Conservation (phyloP, 2,113 vertebrate genomes). For the Rhadina sibilatrix region DNA sequence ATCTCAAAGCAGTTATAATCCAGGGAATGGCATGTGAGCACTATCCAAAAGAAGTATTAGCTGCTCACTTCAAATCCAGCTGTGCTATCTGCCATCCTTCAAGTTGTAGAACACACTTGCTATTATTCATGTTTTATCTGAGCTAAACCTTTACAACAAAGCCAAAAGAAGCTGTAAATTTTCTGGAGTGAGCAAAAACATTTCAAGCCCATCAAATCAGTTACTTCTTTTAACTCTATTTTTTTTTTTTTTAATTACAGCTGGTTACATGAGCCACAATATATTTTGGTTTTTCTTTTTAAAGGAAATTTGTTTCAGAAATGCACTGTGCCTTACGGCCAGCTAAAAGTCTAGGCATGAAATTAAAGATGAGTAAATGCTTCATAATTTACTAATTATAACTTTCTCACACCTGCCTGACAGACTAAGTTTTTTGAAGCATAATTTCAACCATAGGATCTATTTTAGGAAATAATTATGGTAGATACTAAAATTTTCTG, state of each 20-base stretch:
- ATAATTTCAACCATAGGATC: neutral
- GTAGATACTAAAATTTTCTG: neutral
- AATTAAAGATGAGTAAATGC: neutral
- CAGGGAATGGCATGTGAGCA: neutral
- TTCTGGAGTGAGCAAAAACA: neutral
- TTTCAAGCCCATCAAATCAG: neutral
- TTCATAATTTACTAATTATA: neutral
- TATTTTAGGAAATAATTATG: neutral
- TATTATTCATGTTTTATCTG: neutral
- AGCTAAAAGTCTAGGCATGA: neutral
- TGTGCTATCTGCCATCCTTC: neutral
- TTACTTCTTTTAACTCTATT: neutral
- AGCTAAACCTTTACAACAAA: neutral
- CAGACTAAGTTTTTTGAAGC: neutral
- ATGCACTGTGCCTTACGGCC: neutral
- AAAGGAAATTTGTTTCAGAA: neutral
- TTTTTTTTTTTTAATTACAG: neutral
- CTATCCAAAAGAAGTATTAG: neutral
- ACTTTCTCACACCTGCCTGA: neutral
- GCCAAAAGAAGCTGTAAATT: neutral
- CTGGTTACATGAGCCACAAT: neutral
- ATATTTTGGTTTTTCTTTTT: neutral
- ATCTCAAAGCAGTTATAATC: neutral
- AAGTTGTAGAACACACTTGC: neutral
- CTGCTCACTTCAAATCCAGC: constrained; percentile 3